Percentiles rank a stretch among this genome's conserved stretches.
Evolutionary conservation across 2,888 invertebrate species (phyloP).

Genomic region (Nomada flava): DNA sequence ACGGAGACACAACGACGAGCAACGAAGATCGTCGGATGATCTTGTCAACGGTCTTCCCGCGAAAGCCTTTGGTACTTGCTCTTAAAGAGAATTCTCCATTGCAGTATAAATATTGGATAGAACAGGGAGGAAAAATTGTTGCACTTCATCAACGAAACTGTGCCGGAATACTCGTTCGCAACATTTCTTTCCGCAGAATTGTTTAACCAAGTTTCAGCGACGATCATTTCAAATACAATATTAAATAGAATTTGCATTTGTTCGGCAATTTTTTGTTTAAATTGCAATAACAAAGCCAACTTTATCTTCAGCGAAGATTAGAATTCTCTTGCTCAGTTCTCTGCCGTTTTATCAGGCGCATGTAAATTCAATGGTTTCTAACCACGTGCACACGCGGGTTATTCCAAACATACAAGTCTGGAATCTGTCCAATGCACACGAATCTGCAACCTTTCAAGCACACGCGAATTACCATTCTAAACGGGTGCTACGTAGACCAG

Average conservation of each 20-base stretch:
- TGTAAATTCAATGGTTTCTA: background rate
- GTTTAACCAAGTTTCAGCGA: no score
- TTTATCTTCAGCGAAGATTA: background rate
- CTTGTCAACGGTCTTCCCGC: background rate
- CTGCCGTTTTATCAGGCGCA: no score
- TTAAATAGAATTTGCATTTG: no score
- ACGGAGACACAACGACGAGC: background rate
- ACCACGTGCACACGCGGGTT: background rate
- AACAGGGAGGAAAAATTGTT: no score
- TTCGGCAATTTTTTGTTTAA: no score
- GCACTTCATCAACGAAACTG: no score
- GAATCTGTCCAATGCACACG: conserved; percentile 46
- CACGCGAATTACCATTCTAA: conserved; percentile 28
- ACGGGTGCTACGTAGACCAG: conserved; percentile 15
- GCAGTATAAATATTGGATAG: background rate
- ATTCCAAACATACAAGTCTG: conserved; percentile 11
- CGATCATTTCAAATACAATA: no score
- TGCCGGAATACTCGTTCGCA: no score
- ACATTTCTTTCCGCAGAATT: no score
- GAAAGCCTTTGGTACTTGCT: conserved; percentile 9
- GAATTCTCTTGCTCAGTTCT: background rate
- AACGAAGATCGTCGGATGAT: conserved; percentile 2
- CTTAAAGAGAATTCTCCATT: background rate
- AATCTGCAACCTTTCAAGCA: conserved; percentile 36
- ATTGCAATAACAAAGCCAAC: no score